Conservation (phyloP, 2,113 vertebrate species). For the Pao palembangensis region DNA sequence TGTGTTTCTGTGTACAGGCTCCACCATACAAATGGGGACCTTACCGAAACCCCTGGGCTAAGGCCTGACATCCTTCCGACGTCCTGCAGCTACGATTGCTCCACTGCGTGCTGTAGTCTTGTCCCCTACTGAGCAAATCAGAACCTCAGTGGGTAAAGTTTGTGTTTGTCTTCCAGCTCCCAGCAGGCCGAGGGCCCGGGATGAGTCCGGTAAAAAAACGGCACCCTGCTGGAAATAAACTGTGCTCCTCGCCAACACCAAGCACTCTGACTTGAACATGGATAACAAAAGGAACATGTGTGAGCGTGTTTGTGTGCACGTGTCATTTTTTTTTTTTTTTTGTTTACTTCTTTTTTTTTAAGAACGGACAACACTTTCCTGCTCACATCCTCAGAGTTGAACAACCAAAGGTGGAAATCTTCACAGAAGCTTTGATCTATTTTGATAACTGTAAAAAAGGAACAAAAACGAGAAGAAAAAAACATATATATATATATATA, state of each 20-base stretch:
- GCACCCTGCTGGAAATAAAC: slow-evolving; percentile 53
- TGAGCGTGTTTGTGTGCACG: slow-evolving; percentile 14
- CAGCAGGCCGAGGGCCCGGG: slow-evolving; percentile 36
- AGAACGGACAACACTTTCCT: slow-evolving; percentile 53
- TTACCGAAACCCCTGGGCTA: too few relatives aligned
- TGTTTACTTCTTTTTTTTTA: slow-evolving; percentile 27
- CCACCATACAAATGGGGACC: too few relatives aligned
- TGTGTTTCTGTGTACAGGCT: too few relatives aligned
- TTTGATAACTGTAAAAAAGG: slow-evolving; percentile 70
- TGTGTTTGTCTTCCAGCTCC: slow-evolving; percentile 22
- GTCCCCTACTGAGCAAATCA: too few relatives aligned
- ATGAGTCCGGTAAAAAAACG: slow-evolving; percentile 48
- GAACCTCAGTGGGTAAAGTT: too few relatives aligned
- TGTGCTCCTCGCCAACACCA: slow-evolving; percentile 47
- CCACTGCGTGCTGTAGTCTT: too few relatives aligned
- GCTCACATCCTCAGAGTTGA: slow-evolving; percentile 64
- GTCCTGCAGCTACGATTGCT: too few relatives aligned
- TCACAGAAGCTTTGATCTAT: slow-evolving; percentile 68
- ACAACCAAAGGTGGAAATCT: slow-evolving; percentile 75
- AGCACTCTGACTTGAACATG: slow-evolving; percentile 61
- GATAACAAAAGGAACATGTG: slow-evolving; percentile 70
- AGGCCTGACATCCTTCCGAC: too few relatives aligned
- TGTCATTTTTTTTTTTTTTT: slow-evolving; percentile 1
- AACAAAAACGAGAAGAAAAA: slow-evolving; percentile 42
- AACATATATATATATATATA: slow-evolving; percentile 34